Conservation (phyloP, 1,140 invertebrate genomes). For the Hyles vespertilio region DNA sequence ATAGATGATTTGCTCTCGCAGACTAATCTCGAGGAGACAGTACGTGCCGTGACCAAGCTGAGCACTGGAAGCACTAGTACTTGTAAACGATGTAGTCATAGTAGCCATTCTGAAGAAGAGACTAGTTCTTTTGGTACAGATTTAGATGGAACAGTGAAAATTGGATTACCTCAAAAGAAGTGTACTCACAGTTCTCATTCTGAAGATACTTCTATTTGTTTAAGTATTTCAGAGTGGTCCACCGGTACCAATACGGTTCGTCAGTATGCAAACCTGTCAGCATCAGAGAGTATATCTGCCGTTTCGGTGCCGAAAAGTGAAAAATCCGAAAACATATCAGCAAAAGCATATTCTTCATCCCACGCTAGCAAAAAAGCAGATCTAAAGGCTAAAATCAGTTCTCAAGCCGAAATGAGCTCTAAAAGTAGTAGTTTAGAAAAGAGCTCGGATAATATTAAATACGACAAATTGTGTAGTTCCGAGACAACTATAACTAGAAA, state of each 20-base stretch:
- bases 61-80: conserved; percentile 66
- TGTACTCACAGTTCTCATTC: conserved; percentile 87
- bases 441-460: conserved; percentile 71
- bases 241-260: conserved; percentile 87
- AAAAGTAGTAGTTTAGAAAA: conserved; percentile 73
- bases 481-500: conserved; percentile 74
- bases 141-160: conserved; percentile 86
- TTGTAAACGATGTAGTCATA: conserved; percentile 78
- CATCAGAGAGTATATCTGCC: conserved; percentile 77
- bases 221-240: conserved; percentile 90
- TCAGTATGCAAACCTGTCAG: conserved; percentile 83
- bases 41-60: conserved; percentile 52
- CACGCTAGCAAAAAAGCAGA: conserved; percentile 65
- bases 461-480: conserved; percentile 78
- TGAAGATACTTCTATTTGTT: conserved; percentile 88
- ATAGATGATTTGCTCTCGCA: conserved; percentile 77
- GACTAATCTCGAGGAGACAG: conserved; percentile 65
- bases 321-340: conserved; percentile 75
- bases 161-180: conserved; percentile 84
- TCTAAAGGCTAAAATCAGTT: conserved; percentile 55
- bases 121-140: conserved; percentile 82
- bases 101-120: conserved; percentile 82
- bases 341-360: conserved; percentile 64
- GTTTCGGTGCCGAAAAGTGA: conserved; percentile 80
- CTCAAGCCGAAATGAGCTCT: conserved; percentile 61